phyloP scores from a whole-genome alignment of 2,888 invertebrate species.

The Caenorhabditis parvicauda region DNA sequence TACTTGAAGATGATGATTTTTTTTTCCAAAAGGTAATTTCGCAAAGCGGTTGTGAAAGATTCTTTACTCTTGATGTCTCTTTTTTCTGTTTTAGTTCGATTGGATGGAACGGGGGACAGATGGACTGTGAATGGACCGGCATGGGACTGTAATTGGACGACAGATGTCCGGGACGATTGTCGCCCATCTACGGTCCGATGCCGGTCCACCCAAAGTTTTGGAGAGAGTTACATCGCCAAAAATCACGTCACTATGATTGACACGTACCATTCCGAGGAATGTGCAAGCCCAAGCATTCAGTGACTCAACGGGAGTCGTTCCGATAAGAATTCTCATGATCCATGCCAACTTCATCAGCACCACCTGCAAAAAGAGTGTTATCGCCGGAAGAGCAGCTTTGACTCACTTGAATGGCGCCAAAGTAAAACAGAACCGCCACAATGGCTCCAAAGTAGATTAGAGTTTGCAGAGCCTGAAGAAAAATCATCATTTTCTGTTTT shows the following conservation, averaged over 20 bases:
- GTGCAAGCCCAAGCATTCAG: slow-evolving; percentile 88
- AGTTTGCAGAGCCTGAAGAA: slow-evolving; percentile 52
- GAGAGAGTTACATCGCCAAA: slow-evolving; percentile 4
- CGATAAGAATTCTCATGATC: slow-evolving; percentile 67
- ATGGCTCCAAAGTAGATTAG: slow-evolving; percentile 58
- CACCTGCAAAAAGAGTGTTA: slow-evolving; percentile 1
- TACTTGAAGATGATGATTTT: too few species aligned
- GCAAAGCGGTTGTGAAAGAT: too few species aligned
- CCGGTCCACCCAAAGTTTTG: too few species aligned
- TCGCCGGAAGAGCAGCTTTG: too few species aligned
- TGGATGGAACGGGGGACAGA: too few species aligned
- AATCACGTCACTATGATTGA: neutral
- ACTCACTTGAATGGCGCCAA: slow-evolving; percentile 58
- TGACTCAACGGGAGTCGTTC: slow-evolving; percentile 90
- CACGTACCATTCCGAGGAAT: slow-evolving; percentile 74
- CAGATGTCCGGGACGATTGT: too few species aligned
- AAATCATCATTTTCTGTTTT: neutral
- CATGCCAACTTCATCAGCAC: slow-evolving; percentile 20
- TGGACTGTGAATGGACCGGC: too few species aligned
- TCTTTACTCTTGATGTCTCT: too few species aligned
- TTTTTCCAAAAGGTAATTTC: too few species aligned
- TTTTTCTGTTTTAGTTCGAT: too few species aligned
- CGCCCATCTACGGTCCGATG: too few species aligned
- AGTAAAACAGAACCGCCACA: slow-evolving; percentile 54
- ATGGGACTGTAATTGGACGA: too few species aligned